phyloP scores from a whole-genome alignment of 2,888 invertebrate species.

The Villa cingulata region DNA sequence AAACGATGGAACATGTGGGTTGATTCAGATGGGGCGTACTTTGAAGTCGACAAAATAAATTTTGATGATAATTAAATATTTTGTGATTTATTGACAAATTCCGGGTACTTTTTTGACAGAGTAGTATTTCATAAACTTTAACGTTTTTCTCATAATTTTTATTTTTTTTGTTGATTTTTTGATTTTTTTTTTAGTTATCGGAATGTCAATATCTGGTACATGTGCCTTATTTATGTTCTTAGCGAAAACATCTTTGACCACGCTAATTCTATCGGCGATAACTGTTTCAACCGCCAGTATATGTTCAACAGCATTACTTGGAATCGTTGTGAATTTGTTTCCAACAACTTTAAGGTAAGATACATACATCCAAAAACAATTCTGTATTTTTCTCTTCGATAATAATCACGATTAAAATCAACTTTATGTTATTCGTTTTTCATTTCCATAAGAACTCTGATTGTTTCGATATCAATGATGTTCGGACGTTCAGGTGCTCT shows the following conservation, averaged over 20 bases:
- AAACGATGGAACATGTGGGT: no score
- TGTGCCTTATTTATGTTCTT: slow-evolving; percentile 40
- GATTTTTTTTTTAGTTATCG: slow-evolving; percentile 23
- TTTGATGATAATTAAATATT: no score
- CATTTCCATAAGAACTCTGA: slow-evolving; percentile 46
- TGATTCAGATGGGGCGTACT: no score
- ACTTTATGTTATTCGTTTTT: background rate
- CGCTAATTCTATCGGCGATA: slow-evolving; percentile 42
- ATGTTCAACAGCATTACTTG: slow-evolving; percentile 27
- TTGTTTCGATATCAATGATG: slow-evolving; percentile 57
- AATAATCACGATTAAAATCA: background rate
- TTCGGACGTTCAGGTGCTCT: slow-evolving; percentile 55
- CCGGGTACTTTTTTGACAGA: no score
- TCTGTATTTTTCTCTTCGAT: slow-evolving; percentile 45
- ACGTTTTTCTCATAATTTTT: no score
- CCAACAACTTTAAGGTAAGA: slow-evolving; percentile 30
- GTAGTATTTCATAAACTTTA: no score
- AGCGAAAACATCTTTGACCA: slow-evolving; percentile 40
- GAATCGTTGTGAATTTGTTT: slow-evolving; percentile 27
- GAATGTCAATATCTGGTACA: slow-evolving; percentile 38
- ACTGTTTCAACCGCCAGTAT: slow-evolving; percentile 34
- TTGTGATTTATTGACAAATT: no score
- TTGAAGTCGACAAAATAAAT: no score
- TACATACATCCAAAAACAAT: slow-evolving; percentile 26
- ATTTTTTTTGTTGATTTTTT: background rate